A percentile compares a stretch with the other conserved stretches of the same genome.
Evolutionary conservation across 2,888 invertebrate species (phyloP).

Genomic region (Agrochola litura): DNA sequence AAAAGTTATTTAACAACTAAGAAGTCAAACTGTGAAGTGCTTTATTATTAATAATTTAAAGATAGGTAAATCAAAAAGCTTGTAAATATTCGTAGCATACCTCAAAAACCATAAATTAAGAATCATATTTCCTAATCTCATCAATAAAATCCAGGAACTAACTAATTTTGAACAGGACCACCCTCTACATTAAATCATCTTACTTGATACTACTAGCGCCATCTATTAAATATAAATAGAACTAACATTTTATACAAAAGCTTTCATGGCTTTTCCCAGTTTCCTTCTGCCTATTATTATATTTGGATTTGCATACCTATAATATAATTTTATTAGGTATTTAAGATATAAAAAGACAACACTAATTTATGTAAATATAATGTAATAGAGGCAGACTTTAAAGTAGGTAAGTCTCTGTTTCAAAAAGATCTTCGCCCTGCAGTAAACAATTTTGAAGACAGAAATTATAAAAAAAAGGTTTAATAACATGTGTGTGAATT

Average conservation of each 20-base stretch:
- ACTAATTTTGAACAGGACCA: not conserved
- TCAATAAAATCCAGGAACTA: not conserved
- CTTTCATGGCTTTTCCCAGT: not conserved
- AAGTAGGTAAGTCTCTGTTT: too few relatives aligned
- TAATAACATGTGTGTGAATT: too few relatives aligned
- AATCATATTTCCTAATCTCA: not conserved
- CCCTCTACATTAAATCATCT: not conserved
- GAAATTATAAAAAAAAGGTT: too few relatives aligned
- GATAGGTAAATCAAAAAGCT: not conserved
- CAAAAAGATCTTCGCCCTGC: too few relatives aligned
- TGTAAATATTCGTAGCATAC: not conserved
- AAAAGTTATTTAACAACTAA: not conserved
- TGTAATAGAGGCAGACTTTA: too few relatives aligned
- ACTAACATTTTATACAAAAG: constrained; percentile 25
- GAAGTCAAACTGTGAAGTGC: not conserved
- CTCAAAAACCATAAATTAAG: too few relatives aligned
- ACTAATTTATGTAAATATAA: too few relatives aligned
- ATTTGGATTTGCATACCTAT: not conserved
- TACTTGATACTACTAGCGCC: constrained; percentile 47
- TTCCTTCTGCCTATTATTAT: not conserved
- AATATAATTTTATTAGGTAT: not conserved
- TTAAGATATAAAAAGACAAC: not conserved
- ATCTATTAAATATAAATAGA: constrained; percentile 52
- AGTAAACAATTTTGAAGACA: too few relatives aligned
- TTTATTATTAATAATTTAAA: not conserved